Evolutionary conservation across 1,140 invertebrate species (phyloP).

Genomic region (Paralvinella palmiformis): DNA sequence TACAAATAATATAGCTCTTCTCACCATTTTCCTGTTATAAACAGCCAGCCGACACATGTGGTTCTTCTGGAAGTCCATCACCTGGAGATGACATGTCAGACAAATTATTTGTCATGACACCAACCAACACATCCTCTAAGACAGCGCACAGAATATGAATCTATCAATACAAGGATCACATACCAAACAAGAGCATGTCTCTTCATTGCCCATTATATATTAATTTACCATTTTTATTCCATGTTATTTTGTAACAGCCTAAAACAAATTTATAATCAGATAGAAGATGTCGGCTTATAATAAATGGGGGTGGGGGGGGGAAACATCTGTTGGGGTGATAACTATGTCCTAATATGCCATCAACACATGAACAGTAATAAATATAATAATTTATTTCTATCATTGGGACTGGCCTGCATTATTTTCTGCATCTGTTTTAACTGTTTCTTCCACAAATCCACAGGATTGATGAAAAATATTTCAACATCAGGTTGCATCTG

Average conservation of each 20-base stretch:
- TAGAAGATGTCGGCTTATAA: neutral
- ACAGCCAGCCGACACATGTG: too few species aligned
- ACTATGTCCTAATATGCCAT: neutral
- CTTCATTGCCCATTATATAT: neutral
- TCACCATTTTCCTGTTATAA: too few species aligned
- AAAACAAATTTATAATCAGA: neutral
- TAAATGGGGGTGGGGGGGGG: neutral
- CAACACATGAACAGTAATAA: neutral
- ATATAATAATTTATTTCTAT: neutral
- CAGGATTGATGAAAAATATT: conserved; percentile 33
- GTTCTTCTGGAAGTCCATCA: conserved; percentile 32
- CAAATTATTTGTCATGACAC: neutral
- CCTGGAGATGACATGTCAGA: conserved; percentile 15
- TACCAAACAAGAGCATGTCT: neutral
- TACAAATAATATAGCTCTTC: too few species aligned
- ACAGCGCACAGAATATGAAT: neutral
- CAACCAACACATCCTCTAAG: neutral
- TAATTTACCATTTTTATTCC: too few species aligned
- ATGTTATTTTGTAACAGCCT: too few species aligned
- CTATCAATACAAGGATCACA: neutral
- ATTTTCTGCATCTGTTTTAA: conserved; percentile 30
- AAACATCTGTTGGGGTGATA: neutral
- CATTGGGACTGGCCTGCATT: neutral
- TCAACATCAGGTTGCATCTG: conserved; percentile 39
- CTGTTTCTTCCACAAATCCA: conserved; percentile 32